phyloP scores from a whole-genome alignment of 23 tunicate species.

The Halocynthia roretzi region DNA sequence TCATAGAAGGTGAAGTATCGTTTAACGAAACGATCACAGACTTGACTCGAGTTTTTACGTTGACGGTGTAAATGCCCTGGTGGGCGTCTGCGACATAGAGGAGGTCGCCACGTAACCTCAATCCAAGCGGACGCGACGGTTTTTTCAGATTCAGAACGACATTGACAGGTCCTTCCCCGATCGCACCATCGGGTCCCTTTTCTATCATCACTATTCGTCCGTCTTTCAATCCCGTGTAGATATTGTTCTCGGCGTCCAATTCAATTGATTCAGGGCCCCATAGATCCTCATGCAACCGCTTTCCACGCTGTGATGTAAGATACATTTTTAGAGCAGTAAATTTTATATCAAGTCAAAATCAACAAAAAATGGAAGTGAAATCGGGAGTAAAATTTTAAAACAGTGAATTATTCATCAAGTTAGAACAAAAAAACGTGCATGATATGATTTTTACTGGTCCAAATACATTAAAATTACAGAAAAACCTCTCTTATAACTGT shows the following conservation, averaged over 20 bases:
- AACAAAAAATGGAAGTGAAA: too few species aligned
- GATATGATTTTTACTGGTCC: too few species aligned
- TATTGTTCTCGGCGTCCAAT: slow-evolving; percentile 3
- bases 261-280: slow-evolving; percentile 15
- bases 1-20: background rate
- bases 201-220: slow-evolving; percentile 7
- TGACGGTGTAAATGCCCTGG: slow-evolving; percentile 8
- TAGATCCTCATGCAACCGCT: background rate
- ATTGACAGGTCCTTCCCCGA: background rate
- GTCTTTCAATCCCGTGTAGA: slow-evolving; percentile 15
- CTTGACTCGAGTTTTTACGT: background rate
- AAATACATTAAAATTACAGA: too few species aligned
- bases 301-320: background rate
- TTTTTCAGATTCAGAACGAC: too few species aligned
- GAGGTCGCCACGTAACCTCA: background rate
- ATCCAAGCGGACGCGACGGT: background rate
- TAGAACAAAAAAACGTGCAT: too few species aligned
- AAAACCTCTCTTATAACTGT: too few species aligned
- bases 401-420: too few species aligned
- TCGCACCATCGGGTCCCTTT: slow-evolving; percentile 8
- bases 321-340: too few species aligned
- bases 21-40: background rate
- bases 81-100: slow-evolving; percentile 21
- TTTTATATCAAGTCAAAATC: too few species aligned
- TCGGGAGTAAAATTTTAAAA: too few species aligned